Base-by-base conservation (phyloP, 2,888 invertebrate genomes). In the Hyles lineata region DNA sequence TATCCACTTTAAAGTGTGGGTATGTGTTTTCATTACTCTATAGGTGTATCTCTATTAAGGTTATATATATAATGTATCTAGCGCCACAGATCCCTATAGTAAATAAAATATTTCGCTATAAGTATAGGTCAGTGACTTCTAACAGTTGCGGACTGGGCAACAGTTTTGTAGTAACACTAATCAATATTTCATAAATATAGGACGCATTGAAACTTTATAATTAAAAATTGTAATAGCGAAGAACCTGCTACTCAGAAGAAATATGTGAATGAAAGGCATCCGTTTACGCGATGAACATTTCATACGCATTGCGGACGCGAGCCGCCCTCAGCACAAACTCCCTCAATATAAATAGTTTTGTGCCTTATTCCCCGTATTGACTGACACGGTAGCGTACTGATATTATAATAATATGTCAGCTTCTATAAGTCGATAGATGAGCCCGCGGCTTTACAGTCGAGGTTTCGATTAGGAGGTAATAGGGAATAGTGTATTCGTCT, bases 341-440 rank as follows among this genome's bases (percentile, higher is more conserved):
- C 9, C 35, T 63, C 63, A 35, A n/a, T n/a, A 35, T 63, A 63
- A 63, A 63, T 63, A 43, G 63, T 63, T 43, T 63, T 63, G 35
- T 63, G 35, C 63, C 67, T 43, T 23, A 19, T 6, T 21, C 43
- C 50, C 15, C 3, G 50, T 67, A 50, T 67, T 67, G 50, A 23
- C 15, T 50, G 43, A 43, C 15, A 17, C 23, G 43, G 17, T 67
- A 50, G 55, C 43, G 19, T n/a, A 17, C n/a, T n/a, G n/a, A 55
- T 55, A 55, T 55, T 7, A 52, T 1, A 35, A 43, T 43, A 43
- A 43, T 43, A 2, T 43, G 11, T 11, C 35, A 35, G 35, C 43
- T 43, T 43, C 9, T 43, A 43, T 43, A 43, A 11, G 15, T 2
- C 43, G 43, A 43, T 43, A 43, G 43, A 11, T 43, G 43, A 43